Evolutionary conservation across 2,113 vertebrate genomes (phyloP), one percentile per base, ranked within the genome.

Genomic region (Nerophis lumbriciformis): DNA sequence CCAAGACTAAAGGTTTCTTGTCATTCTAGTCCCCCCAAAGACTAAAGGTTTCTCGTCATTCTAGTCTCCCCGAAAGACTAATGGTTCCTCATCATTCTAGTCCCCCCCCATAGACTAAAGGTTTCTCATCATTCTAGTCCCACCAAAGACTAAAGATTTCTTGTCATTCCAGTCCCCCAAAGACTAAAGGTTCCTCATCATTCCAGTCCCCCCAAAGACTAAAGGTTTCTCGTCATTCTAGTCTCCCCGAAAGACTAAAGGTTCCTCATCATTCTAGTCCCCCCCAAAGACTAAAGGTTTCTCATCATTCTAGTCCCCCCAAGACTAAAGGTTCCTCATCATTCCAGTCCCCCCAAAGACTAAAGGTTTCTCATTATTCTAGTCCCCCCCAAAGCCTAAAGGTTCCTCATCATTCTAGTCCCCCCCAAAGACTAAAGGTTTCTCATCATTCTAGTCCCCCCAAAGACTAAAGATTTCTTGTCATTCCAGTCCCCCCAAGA

Each of bases 91-190:
- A 3, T 42, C 38, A 37, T 6, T 42, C 38, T 71, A 49, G 56
- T 63, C 71, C 55, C 68, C 67, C 63, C 54, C 52, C 71, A 65
- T 2, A 3, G 3, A 1, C 3, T 2, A 28, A 28, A n/a, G 48
- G 21, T 66, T 77, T 65, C 63, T 66, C 8, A 1, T 68, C 56
- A 66, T 71, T 72, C 68, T 58, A 53, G 63, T 53, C 66, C 47
- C 59, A 59, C 45, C 59, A 48, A 52, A 28, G 21, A 28, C 21
- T 28, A 28, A 28, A 49, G 65, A 21, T 51, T 68, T 60, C 63
- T 71, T 37, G 6, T 3, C 21, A 28, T 28, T 28, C 21, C 3
- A 28, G 21, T 28, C 21, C 21, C 21, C 3, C 21, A 28, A 28
- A 28, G 21, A 28, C 21, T 28, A 28, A 28, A 28, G 21, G 21